Evolutionary conservation across 2,888 invertebrate species (phyloP), one percentile per base, ranked within the genome.

Genomic region (Saturnia pavonia): DNA sequence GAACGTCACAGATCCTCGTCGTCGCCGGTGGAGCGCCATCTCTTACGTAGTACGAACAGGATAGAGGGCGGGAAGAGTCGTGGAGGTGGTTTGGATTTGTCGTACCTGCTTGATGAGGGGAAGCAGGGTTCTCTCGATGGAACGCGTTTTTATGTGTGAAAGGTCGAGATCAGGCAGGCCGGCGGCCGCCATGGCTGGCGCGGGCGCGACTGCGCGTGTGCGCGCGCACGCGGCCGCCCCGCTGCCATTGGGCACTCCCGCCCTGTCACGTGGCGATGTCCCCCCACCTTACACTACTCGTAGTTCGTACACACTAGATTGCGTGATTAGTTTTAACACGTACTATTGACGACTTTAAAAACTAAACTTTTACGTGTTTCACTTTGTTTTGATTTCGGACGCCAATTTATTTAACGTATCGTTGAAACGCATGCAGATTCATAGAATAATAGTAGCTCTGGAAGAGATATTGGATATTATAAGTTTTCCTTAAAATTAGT

Each of bases 41-140:
- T 40, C 40, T 65, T 19, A 40, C 65, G 65, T 65, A 40, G 19
- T 34, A 65, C 0, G 65, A 65, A 65, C 22, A 40, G 65, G 43
- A 51, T 42, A 40, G 51, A 66, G 65, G 72, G 69, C 69, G 70
- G 66, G 74, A 72, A 75, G 73, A 54, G 72, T 71, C 71, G 71
- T 73, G 70, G 69, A 75, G 34, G 74, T 67, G 65, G 63, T 25
- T 69, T 66, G 67, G 65, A 25, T 76, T 74, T 78, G 79, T 83
- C 91, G 83, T 96, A 98, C 98, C 97, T 98, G 98, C 93, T 97
- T 98, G 87, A 98, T 97, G 91, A 98, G 96, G 83, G 98, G 98
- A 88, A 98, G 96, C 85, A 98, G 96, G 82, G 98, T 98, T 94
- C 97, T 97, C 95, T 98, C 98, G 94, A 98, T 97, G 93, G 98